phyloP scores from a whole-genome alignment of 2,797 vertebrate genomes.

The Crax fasciolata region DNA sequence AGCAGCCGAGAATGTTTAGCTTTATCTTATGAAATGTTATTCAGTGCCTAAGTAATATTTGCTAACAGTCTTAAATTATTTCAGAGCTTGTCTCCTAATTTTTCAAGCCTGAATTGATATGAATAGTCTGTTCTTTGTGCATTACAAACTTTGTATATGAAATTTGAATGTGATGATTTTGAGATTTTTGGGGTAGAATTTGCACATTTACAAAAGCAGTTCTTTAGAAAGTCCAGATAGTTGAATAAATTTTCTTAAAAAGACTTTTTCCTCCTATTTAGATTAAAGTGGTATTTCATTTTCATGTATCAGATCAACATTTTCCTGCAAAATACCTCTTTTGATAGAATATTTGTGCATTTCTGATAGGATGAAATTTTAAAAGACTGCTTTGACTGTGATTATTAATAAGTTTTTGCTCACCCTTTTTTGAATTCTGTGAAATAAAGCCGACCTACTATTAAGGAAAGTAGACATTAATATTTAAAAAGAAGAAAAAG shows the following conservation, averaged over 20 bases:
- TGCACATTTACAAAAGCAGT: neutral
- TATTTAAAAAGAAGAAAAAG: neutral
- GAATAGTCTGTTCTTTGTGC: neutral
- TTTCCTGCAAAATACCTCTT: neutral
- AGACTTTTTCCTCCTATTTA: fast-evolving
- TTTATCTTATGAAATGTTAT: neutral
- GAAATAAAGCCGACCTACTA: neutral
- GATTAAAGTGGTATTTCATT: neutral
- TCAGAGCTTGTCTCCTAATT: neutral
- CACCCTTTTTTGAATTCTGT: neutral
- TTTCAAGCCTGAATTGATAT: neutral
- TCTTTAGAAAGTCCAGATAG: neutral
- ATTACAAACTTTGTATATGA: neutral
- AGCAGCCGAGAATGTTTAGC: neutral
- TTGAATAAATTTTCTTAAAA: neutral
- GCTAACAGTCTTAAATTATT: neutral
- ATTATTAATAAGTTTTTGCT: neutral
- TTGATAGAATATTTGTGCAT: neutral
- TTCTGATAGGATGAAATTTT: neutral
- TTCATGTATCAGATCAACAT: neutral
- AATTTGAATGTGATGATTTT: neutral
- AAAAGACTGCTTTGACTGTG: neutral
- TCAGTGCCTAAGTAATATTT: neutral
- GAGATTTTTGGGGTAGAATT: neutral
- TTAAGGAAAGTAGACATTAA: neutral